A percentile compares a stretch with the other conserved stretches of the same genome.
phyloP scores from a whole-genome alignment of 2,113 vertebrate genomes.

The Syngnathus scovelli region DNA sequence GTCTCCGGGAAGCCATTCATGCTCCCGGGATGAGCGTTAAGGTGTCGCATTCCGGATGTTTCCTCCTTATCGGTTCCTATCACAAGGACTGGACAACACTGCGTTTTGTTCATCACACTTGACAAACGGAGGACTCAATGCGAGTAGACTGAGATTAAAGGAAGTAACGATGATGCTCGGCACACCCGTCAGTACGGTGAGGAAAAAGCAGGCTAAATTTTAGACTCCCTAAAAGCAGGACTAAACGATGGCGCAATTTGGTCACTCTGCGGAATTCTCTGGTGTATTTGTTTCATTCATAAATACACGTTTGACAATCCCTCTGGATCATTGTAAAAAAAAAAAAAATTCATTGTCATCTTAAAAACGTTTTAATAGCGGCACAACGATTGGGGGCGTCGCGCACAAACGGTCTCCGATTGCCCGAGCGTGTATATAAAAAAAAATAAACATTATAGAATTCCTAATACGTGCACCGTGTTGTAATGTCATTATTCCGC shows the following conservation, averaged over 20 bases:
- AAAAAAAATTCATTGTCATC: no score
- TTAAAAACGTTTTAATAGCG: no score
- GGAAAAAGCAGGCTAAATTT: no score
- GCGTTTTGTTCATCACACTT: neutral
- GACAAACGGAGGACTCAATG: neutral
- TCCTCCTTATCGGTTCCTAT: neutral
- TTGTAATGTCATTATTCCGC: neutral
- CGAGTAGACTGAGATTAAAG: neutral
- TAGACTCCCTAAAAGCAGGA: no score
- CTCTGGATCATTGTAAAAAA: no score
- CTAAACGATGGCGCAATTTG: no score
- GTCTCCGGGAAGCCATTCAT: constrained; percentile 25
- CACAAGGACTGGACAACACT: neutral
- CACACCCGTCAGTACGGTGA: neutral
- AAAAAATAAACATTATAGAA: neutral
- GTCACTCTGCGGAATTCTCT: no score
- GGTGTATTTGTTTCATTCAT: no score
- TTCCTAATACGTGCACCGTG: neutral
- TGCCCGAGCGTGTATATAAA: neutral
- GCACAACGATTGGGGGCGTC: no score
- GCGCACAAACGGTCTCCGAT: no score
- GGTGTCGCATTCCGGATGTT: neutral
- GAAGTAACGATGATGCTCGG: neutral
- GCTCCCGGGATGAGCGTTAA: neutral
- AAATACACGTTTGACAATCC: no score